Evolutionary conservation across 2,797 vertebrate genomes (phyloP), one percentile per base, ranked within the genome.

Genomic region (Naso thynnoides): DNA sequence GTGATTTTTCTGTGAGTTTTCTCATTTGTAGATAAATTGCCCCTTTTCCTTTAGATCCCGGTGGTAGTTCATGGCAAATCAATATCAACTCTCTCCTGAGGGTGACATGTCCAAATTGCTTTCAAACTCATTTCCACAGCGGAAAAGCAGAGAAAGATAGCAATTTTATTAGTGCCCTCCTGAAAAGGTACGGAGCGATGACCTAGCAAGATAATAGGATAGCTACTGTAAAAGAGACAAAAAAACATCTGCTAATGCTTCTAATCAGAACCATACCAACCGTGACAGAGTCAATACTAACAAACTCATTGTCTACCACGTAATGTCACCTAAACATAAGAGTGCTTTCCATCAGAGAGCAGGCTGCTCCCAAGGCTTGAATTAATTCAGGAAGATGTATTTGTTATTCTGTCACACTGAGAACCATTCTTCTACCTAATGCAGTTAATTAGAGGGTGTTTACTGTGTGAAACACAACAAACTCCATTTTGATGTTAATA

Each of bases 51-150:
- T 91, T 79, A 87, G 84, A 92, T 88, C 82, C 86, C 48, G 52
- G 70, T 91, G 87, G 83, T 90, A 82, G 91, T 90, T 89, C 84
- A 80, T 84, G 73, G 81, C 79, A 88, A 94, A 94, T 94, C 92
- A 92, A 94, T 93, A 94, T 90, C 85, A 85, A 86, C 84, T 87
- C 80, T 91, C 82, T 90, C 88, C 89, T 86, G 85, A 77, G 88
- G 88, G 86, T 88, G 91, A 93, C 90, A 90, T 87, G 87, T 89
- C 89, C 83, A 93, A 93, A 94, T 93, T 93, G 93, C 92, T 93
- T 94, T 93, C 83, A 88, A 92, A 93, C 92, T 92, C 77, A 92
- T 94, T 94, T 93, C 91, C 90, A 87, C 87, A 49, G 82, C 36
- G 65, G 86, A 84, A 88, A 88, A 90, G 86, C 80, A 15, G 38